A percentile compares a stretch with the other conserved stretches of the same genome.
Conservation (phyloP, 2,113 vertebrate genomes). For the Edolisoma coerulescens region DNA sequence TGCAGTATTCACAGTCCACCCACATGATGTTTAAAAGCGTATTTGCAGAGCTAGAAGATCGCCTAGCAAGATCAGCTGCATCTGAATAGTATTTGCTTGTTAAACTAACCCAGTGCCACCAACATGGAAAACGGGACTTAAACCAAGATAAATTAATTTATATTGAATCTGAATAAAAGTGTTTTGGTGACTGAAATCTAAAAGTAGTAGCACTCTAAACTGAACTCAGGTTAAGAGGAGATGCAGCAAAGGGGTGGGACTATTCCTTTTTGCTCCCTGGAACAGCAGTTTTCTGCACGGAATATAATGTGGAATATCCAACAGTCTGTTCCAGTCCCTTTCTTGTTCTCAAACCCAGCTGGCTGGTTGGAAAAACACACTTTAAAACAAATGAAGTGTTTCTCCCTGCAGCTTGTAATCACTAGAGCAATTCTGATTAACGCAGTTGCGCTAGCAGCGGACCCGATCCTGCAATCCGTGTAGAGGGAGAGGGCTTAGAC, state of each 20-base stretch:
- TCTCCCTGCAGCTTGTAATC: background rate
- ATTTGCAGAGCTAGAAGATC: background rate
- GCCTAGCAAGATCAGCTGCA: background rate
- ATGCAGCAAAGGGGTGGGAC: background rate
- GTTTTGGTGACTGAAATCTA: background rate
- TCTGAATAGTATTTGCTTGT: background rate
- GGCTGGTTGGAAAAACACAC: background rate
- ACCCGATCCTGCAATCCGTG: no score
- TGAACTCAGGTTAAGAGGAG: background rate
- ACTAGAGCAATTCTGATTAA: background rate
- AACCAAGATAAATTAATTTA: background rate
- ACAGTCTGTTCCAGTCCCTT: background rate
- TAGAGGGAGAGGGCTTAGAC: background rate
- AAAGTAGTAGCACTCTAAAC: background rate
- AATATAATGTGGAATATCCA: background rate
- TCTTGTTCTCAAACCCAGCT: background rate
- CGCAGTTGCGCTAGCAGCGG: no score
- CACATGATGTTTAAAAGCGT: background rate
- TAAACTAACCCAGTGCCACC: background rate
- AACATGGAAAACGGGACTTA: background rate
- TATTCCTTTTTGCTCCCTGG: background rate
- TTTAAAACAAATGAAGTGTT: background rate
- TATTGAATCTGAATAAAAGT: background rate
- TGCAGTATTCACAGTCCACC: background rate
- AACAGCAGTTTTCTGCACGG: background rate